Percentiles rank a stretch among this genome's conserved stretches.
phyloP scores from a whole-genome alignment of 2,113 vertebrate species.

The Xiphophorus hellerii region DNA sequence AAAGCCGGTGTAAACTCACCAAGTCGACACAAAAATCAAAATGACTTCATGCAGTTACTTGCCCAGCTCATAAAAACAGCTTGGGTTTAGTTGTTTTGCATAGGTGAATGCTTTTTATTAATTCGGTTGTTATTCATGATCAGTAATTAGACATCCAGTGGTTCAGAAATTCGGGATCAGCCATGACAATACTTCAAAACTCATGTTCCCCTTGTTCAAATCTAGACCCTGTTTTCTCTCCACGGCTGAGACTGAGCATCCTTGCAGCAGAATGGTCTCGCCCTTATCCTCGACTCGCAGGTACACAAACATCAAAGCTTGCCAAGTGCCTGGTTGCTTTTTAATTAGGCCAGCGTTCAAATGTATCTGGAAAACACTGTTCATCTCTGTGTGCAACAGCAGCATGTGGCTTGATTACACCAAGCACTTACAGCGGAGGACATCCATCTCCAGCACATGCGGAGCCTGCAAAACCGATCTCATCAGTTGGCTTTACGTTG shows the following conservation, averaged over 20 bases:
- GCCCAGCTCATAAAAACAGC: conserved; percentile 33
- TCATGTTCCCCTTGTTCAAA: conserved; percentile 50
- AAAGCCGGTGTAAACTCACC: conserved; percentile 54
- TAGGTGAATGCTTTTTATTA: not conserved
- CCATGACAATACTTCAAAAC: conserved; percentile 38
- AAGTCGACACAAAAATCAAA: conserved; percentile 43
- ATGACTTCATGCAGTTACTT: conserved; percentile 40
- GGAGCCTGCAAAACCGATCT: conserved; percentile 51
- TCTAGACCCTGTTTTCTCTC: conserved; percentile 48
- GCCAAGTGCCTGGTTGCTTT: conserved; percentile 68
- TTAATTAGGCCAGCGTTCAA: conserved; percentile 74
- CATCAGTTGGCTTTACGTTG: conserved; percentile 32
- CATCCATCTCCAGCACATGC: conserved; percentile 61
- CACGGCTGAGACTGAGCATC: conserved; percentile 66
- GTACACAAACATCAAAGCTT: conserved; percentile 73
- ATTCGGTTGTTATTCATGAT: conserved; percentile 14
- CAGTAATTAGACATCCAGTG: conserved; percentile 18
- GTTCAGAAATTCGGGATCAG: conserved; percentile 12
- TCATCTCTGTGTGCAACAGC: conserved; percentile 61
- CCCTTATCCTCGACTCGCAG: conserved; percentile 72
- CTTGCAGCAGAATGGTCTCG: conserved; percentile 54
- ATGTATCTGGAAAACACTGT: conserved; percentile 62
- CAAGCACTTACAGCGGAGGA: conserved; percentile 36
- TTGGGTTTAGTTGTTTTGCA: conserved; percentile 17
- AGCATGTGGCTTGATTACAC: conserved; percentile 58